A percentile compares a stretch with the other conserved stretches of the same genome.
Evolutionary conservation across 2,888 invertebrate genomes (phyloP).

Genomic region (Catocala sponsa): DNA sequence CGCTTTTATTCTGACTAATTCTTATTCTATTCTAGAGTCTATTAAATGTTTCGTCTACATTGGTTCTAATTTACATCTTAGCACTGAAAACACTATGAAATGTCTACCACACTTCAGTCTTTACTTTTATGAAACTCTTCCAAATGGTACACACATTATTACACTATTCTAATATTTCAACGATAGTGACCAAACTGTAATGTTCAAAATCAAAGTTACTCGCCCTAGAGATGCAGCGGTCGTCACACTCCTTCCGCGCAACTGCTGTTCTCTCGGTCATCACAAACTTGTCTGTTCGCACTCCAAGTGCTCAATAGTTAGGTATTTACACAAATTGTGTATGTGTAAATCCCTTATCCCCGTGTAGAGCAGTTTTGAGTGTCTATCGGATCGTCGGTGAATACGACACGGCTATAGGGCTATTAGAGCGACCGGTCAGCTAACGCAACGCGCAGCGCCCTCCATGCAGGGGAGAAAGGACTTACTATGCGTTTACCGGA

Average conservation of each 20-base stretch:
- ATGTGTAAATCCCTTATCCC: slow-evolving; percentile 73
- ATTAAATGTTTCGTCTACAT: slow-evolving; percentile 67
- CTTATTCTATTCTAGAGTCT: slow-evolving; percentile 78
- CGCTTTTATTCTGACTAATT: slow-evolving; percentile 65
- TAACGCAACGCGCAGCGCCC: slow-evolving; percentile 50
- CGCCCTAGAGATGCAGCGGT: slow-evolving; percentile 82
- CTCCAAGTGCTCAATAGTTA: slow-evolving; percentile 50
- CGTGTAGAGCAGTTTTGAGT: slow-evolving; percentile 55
- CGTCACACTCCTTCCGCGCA: slow-evolving; percentile 75
- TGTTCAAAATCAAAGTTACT: slow-evolving; percentile 84
- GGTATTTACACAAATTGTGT: slow-evolving; percentile 54
- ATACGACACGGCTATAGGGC: slow-evolving; percentile 49
- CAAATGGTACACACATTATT: slow-evolving; percentile 64
- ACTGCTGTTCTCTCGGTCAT: slow-evolving; percentile 76
- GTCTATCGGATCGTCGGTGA: slow-evolving; percentile 41
- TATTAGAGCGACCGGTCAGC: slow-evolving; percentile 47
- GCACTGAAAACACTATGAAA: slow-evolving; percentile 66
- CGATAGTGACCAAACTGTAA: slow-evolving; percentile 75
- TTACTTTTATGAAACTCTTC: slow-evolving; percentile 62
- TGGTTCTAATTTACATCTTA: slow-evolving; percentile 71
- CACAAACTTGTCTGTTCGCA: slow-evolving; percentile 67
- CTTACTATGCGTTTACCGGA: slow-evolving; percentile 68
- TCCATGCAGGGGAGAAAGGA: slow-evolving; percentile 74
- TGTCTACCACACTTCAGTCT: slow-evolving; percentile 77
- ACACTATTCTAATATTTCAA: slow-evolving; percentile 79